Base-by-base conservation (phyloP, 2,797 vertebrate genomes). In the Oryzias dopingdopingensis region DNA sequence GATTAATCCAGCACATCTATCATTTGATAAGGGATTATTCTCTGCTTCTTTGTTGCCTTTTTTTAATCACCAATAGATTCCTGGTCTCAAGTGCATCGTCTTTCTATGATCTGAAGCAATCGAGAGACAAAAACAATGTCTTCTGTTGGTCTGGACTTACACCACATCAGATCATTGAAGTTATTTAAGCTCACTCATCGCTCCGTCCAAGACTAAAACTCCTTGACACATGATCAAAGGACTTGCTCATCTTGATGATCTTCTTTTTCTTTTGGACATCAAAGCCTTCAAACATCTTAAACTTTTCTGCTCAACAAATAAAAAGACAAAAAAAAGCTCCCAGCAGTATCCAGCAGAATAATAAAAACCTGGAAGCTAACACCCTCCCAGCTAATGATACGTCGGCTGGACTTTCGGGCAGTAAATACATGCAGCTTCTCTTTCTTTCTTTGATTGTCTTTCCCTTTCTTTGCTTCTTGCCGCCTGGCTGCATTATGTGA, bases 161-260 rank as follows among this genome's bases (percentile, higher is more conserved):
- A 79, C 73, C 81, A 77, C 72, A 82, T 49, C 1, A 48, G 74
- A 79, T 80, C 75, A 65, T 67, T 62, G 12, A 62, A 75, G 74
- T 76, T 75, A 79, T 79, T 84, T 79, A 76, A 79, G 80, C 78
- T 86, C 87, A 86, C 86, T 88, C 86, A 87, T 88, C 88, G 83
- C 75, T 67, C 67, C 66, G 72, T 85, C 84, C 89, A 89, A 90
- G 84, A 70, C 70, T 71, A 79, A 82, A 86, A 86, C 69, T 81
- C 78, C 74, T 82, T 74, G 79, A 86, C 80, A 77, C 67, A 55
- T 74, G 89, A 92, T 92, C 91, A 92, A 91, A 92, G 87, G 60
- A 24, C 47, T 29, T 46, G 62, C 75, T 79, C 80, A 72, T 82
- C 81, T 87, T 80, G 61, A 87, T 83, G 80, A 76, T 69, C 68